A percentile compares a stretch with the other conserved stretches of the same genome.
phyloP scores from a whole-genome alignment of 2,113 vertebrate species.

The Taurulus bubalis region DNA sequence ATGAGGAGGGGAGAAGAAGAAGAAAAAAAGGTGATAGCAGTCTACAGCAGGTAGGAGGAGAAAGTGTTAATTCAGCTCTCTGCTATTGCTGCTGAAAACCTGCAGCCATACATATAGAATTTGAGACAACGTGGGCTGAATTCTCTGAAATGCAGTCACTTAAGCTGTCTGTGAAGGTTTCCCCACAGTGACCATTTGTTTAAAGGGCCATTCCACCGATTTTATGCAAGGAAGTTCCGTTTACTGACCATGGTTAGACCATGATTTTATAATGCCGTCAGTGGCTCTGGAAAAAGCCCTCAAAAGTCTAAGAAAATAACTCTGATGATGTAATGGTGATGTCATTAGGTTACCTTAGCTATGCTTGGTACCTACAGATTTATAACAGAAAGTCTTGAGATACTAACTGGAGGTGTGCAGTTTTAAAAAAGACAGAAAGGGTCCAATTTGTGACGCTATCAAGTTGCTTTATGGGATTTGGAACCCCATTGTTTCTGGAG shows the following conservation, averaged over 20 bases:
- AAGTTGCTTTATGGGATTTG: conserved; percentile 21
- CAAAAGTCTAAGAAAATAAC: not conserved
- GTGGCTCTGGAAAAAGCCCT: not conserved
- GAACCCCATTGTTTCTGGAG: not conserved
- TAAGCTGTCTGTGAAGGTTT: conserved; percentile 10
- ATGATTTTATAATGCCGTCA: not conserved
- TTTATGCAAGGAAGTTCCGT: not conserved
- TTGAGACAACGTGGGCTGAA: conserved; percentile 37
- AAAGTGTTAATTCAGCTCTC: conserved; percentile 48
- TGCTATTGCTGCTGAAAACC: conserved; percentile 37
- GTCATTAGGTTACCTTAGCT: conserved; percentile 24
- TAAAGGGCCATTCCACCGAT: not conserved
- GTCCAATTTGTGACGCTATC: not conserved
- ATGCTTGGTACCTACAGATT: not conserved
- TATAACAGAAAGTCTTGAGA: not conserved
- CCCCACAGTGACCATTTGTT: not conserved
- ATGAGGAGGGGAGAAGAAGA: conserved; percentile 16
- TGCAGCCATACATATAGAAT: conserved; percentile 30
- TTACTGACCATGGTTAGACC: not conserved
- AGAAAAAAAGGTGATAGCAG: conserved; percentile 54
- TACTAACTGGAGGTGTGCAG: not conserved
- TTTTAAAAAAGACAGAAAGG: not conserved
- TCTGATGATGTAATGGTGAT: conserved; percentile 4
- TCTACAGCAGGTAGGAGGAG: conserved; percentile 64
- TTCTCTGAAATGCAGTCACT: conserved; percentile 32